Percentiles rank a stretch among this genome's conserved stretches.
Conservation (phyloP, 2,113 vertebrate genomes). For the Ceuthmochares aereus region DNA sequence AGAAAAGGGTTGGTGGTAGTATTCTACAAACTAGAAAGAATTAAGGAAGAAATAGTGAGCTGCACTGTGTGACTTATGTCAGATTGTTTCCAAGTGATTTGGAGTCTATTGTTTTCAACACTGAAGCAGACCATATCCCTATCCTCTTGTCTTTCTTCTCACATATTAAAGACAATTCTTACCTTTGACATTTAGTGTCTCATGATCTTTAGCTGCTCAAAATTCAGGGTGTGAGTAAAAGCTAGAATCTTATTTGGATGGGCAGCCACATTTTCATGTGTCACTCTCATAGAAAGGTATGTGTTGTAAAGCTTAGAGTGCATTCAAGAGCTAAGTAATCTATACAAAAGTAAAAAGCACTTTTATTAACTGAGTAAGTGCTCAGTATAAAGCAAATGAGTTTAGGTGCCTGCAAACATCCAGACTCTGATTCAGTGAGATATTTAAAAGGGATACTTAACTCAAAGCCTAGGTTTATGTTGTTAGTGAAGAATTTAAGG, state of each 20-base stretch:
- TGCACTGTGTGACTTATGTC: not conserved
- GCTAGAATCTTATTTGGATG: not conserved
- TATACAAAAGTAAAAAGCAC: not conserved
- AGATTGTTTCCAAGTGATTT: not conserved
- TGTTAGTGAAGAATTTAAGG: not conserved
- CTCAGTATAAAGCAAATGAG: not conserved
- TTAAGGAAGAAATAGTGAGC: not conserved
- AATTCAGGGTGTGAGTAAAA: not conserved
- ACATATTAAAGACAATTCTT: not conserved
- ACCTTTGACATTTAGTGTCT: not conserved
- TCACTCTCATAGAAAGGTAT: not conserved
- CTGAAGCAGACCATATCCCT: not conserved
- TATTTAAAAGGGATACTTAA: not conserved
- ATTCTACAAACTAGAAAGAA: not conserved
- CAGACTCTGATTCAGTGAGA: not conserved
- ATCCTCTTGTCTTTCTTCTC: not conserved
- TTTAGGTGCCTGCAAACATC: not conserved
- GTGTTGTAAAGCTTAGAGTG: not conserved
- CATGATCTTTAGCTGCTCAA: not conserved
- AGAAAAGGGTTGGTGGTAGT: not conserved
- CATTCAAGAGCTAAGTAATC: not conserved
- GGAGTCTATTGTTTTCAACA: not conserved
- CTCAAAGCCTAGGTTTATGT: not conserved
- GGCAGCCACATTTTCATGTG: not conserved
- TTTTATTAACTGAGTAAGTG: not conserved